phyloP scores from a whole-genome alignment of 2,113 vertebrate species.

The Mirounga angustirostris region DNA sequence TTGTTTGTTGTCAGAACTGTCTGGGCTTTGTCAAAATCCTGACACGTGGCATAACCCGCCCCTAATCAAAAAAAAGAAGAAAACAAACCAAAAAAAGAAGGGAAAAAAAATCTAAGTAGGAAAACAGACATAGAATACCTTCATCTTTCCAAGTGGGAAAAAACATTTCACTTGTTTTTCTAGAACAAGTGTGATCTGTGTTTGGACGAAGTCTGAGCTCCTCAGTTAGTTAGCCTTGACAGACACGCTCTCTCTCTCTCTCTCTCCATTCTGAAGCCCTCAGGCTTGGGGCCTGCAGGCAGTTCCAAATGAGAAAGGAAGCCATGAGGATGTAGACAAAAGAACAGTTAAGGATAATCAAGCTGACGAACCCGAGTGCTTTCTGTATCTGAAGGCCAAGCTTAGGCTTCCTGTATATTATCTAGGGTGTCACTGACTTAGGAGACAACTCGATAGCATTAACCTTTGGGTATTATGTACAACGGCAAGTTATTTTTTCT shows the following conservation, averaged over 20 bases:
- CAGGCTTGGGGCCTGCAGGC: not conserved
- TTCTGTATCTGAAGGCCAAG: not conserved
- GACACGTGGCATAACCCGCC: constrained; percentile 30
- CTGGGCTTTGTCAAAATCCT: constrained; percentile 37
- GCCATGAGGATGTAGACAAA: not conserved
- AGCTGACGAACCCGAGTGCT: not conserved
- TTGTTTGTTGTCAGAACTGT: constrained; percentile 58
- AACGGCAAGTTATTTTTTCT: not conserved
- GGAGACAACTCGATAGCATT: not conserved
- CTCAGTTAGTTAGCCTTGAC: not conserved
- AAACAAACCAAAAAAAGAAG: not conserved
- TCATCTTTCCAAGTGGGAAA: constrained; percentile 3
- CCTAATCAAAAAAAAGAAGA: constrained; percentile 60
- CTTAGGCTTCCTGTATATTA: not conserved
- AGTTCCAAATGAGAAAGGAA: not conserved
- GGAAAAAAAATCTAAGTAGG: not conserved
- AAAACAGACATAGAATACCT: constrained; percentile 49
- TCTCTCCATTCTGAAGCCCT: not conserved
- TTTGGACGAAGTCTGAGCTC: not conserved
- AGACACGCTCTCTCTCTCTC: not conserved
- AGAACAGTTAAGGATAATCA: not conserved
- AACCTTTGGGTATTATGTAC: not conserved
- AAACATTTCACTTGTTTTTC: constrained; percentile 42
- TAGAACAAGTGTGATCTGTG: constrained; percentile 43
- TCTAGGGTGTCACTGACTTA: not conserved